Evolutionary conservation across 2,888 invertebrate genomes (phyloP), one percentile per base, ranked within the genome.

Genomic region (Polydesmus complanatus): DNA sequence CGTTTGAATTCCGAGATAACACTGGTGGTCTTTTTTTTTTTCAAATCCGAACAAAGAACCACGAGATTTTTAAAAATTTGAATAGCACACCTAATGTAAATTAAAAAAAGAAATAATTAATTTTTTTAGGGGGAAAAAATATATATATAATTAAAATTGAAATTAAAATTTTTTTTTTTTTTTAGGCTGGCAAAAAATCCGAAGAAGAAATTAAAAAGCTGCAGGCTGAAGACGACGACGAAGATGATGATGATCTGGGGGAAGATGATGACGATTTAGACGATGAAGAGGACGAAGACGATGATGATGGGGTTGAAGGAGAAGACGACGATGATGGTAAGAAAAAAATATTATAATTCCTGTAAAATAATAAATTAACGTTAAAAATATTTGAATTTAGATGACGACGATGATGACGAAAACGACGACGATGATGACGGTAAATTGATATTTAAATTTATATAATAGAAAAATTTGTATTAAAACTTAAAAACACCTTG

Each of bases 131-230:
- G n/a, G n/a, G n/a, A n/a, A n/a, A n/a, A n/a, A n/a, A n/a, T n/a
- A n/a, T n/a, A n/a, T n/a, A n/a, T n/a, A n/a, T n/a, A n/a, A n/a
- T n/a, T n/a, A n/a, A n/a, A n/a, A n/a, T n/a, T n/a, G n/a, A n/a
- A n/a, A n/a, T n/a, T n/a, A n/a, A n/a, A 14, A 8, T 57, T 57
- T 1, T 19, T 3, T 48, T 22, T 23, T 1, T n/a, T 1, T 37
- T 3, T 3, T 18, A 58, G 58, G 52, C 60, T 14, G 37, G 48
- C 54, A 60, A 60, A 47, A 60, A 60, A 48, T 47, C 21, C 5
- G 60, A 60, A n/a, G 60, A 60, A 25, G 54, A 37, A 14, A 11
- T 60, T n/a, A 60, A 60, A 49, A 54, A 54, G 14, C 14, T 37
- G 37, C 37, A 37, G 14, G 37, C 37, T 37, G 37, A 37, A 37